Evolutionary conservation across 2,888 invertebrate genomes (phyloP).

Genomic region (Agrotis clavis): DNA sequence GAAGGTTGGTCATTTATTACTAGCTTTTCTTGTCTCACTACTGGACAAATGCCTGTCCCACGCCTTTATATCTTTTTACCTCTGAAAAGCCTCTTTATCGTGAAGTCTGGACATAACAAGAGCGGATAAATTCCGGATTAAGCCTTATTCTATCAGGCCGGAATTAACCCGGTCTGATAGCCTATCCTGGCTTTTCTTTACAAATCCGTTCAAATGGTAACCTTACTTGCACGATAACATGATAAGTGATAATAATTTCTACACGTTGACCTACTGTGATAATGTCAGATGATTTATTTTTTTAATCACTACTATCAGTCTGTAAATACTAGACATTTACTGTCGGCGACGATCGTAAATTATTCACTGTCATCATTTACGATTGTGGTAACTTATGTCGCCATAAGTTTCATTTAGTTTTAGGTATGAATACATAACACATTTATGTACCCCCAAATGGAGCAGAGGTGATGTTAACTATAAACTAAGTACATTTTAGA

Average conservation of each 20-base stretch:
- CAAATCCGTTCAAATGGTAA: neutral
- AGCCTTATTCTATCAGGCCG: no score
- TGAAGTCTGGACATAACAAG: neutral
- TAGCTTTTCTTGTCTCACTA: neutral
- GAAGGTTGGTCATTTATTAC: neutral
- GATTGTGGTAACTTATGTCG: neutral
- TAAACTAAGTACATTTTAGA: no score
- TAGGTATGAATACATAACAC: neutral
- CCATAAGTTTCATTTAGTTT: neutral
- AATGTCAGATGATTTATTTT: slow-evolving; percentile 16
- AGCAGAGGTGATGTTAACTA: neutral
- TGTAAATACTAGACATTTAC: neutral
- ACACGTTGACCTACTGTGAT: slow-evolving; percentile 27
- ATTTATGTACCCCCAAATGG: no score
- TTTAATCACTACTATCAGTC: neutral
- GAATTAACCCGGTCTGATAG: neutral
- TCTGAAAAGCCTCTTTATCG: neutral
- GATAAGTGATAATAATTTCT: slow-evolving; percentile 31
- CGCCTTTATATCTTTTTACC: no score
- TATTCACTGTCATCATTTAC: slow-evolving; percentile 2
- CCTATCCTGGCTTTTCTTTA: neutral
- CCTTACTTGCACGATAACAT: slow-evolving; percentile 12
- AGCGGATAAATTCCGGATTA: neutral
- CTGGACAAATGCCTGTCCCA: neutral
- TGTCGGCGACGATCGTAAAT: neutral